Evolutionary conservation across 2,888 invertebrate species (phyloP), one percentile per base, ranked within the genome.

Genomic region (Pinctada fucata): DNA sequence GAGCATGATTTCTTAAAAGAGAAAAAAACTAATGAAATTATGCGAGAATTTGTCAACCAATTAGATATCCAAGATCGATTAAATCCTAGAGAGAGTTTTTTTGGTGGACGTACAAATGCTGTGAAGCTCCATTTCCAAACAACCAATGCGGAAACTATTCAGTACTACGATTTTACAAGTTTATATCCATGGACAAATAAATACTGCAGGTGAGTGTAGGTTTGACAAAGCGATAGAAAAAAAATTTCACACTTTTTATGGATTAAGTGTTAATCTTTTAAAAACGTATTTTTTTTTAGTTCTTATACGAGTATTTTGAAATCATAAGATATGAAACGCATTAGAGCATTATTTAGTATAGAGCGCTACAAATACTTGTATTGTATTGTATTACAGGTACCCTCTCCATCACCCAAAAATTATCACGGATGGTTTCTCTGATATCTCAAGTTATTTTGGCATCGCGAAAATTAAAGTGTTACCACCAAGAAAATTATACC

Each of bases 331-430:
- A 31, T 31, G 31, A 31, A 31, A 31, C 31, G 31, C 31, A 31
- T 31, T 31, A 31, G 31, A 31, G 31, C 31, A 31, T 31, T 31
- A 31, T 31, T 31, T 31, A 31, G 31, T 31, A 31, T 31, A 31
- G 31, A 31, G 31, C 31, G 31, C 31, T 31, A 31, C 31, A 31
- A 31, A 31, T 31, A 31, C 31, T 31, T 31, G 31, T 31, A 31
- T 31, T 31, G 31, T 31, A 31, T 31, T 31, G 64, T 82, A 75
- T n/a, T 67, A 47, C n/a, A 48, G 66, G 2, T 68, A 75, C 51
- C 75, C 68, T 13, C 13, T 75, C 3, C 52, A 58, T 3, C 70
- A 70, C 50, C 70, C 70, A 87, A 48, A 87, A 88, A 72, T 77
- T 6, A 45, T 77, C 51, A 73, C 72, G 2, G 4, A 5, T 4